These are phyloP conservation scores for Spilosoma lubricipeda DNA, from an alignment of 2,888 invertebrate genomes.

Conservation along the genomic window DNA sequence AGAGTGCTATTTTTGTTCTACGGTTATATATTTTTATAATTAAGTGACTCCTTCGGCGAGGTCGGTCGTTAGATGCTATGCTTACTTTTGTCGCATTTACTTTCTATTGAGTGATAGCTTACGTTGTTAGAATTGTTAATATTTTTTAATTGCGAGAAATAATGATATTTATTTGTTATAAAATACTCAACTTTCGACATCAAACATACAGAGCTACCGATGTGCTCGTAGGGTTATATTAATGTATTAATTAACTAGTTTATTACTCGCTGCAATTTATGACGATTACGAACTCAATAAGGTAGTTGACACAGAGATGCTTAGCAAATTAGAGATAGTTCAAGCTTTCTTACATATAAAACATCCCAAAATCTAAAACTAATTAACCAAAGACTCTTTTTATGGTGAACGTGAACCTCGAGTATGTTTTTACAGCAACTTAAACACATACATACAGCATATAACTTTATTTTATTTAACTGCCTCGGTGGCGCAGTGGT, in stretches of 20 bases:
- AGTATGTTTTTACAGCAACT: too few species aligned
- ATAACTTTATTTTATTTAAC: background rate
- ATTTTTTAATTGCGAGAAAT: background rate
- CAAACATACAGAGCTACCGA: background rate
- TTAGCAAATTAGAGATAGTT: background rate
- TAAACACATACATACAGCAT: background rate
- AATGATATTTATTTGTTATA: slow-evolving; percentile 24
- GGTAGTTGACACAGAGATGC: slow-evolving; percentile 6
- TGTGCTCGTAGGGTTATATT: slow-evolving; percentile 16
- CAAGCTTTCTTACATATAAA: background rate
- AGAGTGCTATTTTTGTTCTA: slow-evolving; percentile 53
- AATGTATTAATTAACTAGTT: background rate
- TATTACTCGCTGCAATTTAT: slow-evolving; percentile 1
- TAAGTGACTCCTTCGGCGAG: slow-evolving; percentile 26
- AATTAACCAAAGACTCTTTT: background rate
- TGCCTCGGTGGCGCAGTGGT: too few species aligned
- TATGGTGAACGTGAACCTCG: background rate
- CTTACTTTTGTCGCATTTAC: slow-evolving; percentile 39
- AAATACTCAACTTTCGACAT: slow-evolving; percentile 34
- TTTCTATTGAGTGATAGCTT: slow-evolving; percentile 20
- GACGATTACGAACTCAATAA: background rate
- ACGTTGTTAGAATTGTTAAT: background rate
- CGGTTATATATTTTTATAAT: slow-evolving; percentile 48
- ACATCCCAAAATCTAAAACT: background rate
- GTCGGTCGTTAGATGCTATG: slow-evolving; percentile 29